Evolutionary conservation across 1,140 invertebrate genomes (phyloP).

Genomic region (Trichoplusia ni): DNA sequence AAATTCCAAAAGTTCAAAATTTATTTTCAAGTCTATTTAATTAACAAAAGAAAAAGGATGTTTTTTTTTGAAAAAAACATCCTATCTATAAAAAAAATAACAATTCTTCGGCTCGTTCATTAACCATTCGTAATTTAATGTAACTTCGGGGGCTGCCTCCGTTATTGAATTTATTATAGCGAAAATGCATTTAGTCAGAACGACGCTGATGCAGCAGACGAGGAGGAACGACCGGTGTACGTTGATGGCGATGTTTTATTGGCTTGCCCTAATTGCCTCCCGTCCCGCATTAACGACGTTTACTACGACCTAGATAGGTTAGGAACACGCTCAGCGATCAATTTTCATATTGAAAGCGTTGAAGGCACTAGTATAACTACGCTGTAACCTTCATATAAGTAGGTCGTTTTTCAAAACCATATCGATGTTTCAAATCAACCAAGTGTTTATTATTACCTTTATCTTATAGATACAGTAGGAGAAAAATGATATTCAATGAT

Average conservation of each 20-base stretch:
- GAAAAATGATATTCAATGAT: neutral
- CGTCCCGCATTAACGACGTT: slow-evolving; percentile 62
- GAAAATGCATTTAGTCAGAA: neutral
- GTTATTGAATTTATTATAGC: neutral
- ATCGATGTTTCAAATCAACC: neutral
- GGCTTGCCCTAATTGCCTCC: slow-evolving; percentile 69
- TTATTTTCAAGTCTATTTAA: too few relatives aligned
- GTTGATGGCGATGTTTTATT: slow-evolving; percentile 70
- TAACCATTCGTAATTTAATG: too few relatives aligned
- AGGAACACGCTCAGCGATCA: slow-evolving; percentile 25
- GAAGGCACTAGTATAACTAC: slow-evolving; percentile 4
- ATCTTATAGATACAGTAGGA: too few relatives aligned
- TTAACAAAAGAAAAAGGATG: too few relatives aligned
- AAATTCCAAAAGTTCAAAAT: too few relatives aligned
- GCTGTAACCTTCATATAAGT: neutral
- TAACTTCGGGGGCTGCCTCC: too few relatives aligned
- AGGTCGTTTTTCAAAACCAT: neutral
- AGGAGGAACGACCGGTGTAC: slow-evolving; percentile 57
- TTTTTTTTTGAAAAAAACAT: too few relatives aligned
- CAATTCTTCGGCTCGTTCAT: too few relatives aligned
- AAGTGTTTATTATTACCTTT: too few relatives aligned
- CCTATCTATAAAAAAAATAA: too few relatives aligned
- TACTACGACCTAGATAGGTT: slow-evolving; percentile 59
- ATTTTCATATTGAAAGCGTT: slow-evolving; percentile 24
- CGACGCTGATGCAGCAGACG: slow-evolving; percentile 45